These are phyloP conservation scores for Meandrina meandrites DNA, from an alignment of 92 coral and sea anemone genomes.

Conservation along the genomic window DNA sequence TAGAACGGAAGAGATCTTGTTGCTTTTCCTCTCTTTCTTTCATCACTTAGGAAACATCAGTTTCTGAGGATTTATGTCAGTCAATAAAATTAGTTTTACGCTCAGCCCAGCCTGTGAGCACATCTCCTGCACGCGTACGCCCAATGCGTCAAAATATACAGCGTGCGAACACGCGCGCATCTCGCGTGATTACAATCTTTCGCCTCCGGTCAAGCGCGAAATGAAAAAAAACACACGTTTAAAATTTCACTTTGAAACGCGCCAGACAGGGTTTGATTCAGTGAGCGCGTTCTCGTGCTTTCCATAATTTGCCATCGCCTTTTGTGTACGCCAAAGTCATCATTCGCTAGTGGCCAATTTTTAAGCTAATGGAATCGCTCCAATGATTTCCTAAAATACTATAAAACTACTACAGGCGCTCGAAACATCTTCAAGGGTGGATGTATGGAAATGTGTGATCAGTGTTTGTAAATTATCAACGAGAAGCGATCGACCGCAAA, in stretches of 20 bases:
- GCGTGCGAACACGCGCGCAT: constrained; percentile 16
- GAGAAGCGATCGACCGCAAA: constrained; percentile 3
- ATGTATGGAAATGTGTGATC: constrained; percentile 32
- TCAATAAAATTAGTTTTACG: too few species aligned
- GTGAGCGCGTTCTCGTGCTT: constrained; percentile 8
- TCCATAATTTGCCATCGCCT: constrained; percentile 17
- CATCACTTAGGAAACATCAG: too few species aligned
- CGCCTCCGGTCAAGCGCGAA: constrained; percentile 30
- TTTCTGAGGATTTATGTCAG: too few species aligned
- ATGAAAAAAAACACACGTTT: constrained; percentile 29
- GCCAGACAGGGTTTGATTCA: constrained; percentile 9
- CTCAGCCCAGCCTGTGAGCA: too few species aligned
- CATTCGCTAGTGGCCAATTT: neutral
- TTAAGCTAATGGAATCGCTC: neutral
- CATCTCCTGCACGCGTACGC: too few species aligned
- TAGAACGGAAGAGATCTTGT: too few species aligned
- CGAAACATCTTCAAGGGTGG: neutral
- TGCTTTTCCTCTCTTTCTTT: too few species aligned
- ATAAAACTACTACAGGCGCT: neutral
- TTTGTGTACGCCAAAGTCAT: constrained; percentile 25
- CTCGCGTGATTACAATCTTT: constrained; percentile 16
- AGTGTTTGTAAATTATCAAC: neutral
- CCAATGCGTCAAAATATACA: neutral
- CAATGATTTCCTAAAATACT: constrained; percentile 4
- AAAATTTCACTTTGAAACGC: constrained; percentile 7